Evolutionary conservation across 2,888 invertebrate species (phyloP), one percentile per base, ranked within the genome.

Genomic region (Proisotoma minuta): DNA sequence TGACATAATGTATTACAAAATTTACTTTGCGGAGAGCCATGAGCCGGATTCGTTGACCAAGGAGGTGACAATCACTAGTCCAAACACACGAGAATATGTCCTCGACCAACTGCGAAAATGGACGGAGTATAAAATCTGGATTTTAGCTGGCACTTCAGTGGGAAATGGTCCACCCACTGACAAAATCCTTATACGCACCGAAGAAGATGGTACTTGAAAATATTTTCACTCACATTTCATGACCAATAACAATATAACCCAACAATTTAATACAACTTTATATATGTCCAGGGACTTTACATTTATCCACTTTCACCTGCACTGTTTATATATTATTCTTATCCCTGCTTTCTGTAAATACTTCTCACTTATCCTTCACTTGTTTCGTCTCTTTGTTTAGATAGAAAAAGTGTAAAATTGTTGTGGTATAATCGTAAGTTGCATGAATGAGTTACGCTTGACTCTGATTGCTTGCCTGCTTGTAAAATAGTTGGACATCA

Each of bases 121-220:
- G 93, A 95, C 95, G 65, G 88, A 91, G 79, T 98, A 98, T 84
- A 87, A 92, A 79, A 88, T 98, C 77, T 94, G 94, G 93, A 91
- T 97, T 76, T 83, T 93, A 75, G 97, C 97, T 71, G 94, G 94
- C 77, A 98, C 97, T 75, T 88, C 87, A 76, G 92, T 96, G 74
- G 98, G 98, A 77, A 94, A 95, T 81, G 97, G 98, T 69, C 97
- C 91, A 70, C 85, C 88, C 76, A 94, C 94, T 75, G 88, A 88
- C 80, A 92, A 93, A 70, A 88, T 95, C 83, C 86, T 87, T 76
- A 88, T 94, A 76, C 88, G 89, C 83, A 97, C 97, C 74, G 91
- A 91, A 78, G 97, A 97, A 88, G 96, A 95, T 87, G 97, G 98
- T 98, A 95, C 88, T 95, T n/a, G n/a, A n/a, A n/a, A n/a, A n/a